Conservation (phyloP, 2,113 vertebrate species). For the Panthera tigris region DNA sequence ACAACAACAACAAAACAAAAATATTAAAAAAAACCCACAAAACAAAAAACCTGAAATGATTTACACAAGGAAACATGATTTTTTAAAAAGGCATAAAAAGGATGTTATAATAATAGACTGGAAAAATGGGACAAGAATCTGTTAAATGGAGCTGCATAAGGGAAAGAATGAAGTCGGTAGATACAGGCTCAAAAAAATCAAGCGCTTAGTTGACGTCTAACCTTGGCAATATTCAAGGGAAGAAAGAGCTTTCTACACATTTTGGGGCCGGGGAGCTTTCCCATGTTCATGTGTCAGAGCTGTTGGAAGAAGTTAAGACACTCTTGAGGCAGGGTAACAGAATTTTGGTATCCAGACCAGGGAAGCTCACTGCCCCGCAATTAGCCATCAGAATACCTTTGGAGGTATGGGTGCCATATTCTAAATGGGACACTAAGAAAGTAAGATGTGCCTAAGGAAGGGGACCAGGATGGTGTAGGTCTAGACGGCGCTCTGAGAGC, state of each 20-base stretch:
- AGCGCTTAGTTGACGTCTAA: neutral
- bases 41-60: no score
- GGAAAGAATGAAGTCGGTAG: neutral
- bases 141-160: rapidly evolving
- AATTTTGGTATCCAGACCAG: neutral
- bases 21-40: neutral
- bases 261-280: neutral
- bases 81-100: neutral
- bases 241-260: neutral
- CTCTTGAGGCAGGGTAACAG: neutral
- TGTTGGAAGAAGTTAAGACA: neutral
- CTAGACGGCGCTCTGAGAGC: neutral
- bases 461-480: no score
- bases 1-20: neutral
- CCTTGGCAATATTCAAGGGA: neutral
- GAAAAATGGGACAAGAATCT: neutral
- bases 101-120: neutral
- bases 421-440: neutral
- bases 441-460: neutral
- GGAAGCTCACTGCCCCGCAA: neutral
- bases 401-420: neutral
- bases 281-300: neutral
- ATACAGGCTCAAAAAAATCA: neutral
- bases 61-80: neutral
- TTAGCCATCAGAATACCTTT: rapidly evolving